A percentile compares a stretch with the other conserved stretches of the same genome.
These are phyloP conservation scores for Lacanobia oleracea DNA, from an alignment of 2,888 invertebrate species.

Conservation along the genomic window DNA sequence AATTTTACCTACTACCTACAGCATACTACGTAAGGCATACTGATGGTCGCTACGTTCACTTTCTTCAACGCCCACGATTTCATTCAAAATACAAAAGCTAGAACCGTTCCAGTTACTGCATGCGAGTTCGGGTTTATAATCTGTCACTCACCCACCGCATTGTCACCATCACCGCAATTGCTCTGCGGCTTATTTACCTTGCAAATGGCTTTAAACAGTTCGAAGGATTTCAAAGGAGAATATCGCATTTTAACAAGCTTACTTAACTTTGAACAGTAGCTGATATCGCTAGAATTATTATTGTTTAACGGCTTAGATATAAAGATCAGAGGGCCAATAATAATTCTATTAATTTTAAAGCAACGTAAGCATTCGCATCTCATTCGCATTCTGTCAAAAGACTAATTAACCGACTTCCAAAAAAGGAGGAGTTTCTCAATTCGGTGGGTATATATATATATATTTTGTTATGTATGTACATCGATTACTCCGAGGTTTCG, in stretches of 20 bases:
- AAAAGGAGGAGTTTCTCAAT: no score
- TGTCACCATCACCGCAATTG: constrained; percentile 15
- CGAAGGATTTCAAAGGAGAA: constrained; percentile 11
- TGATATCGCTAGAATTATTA: neutral
- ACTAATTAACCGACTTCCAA: no score
- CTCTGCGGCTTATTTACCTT: constrained; percentile 31
- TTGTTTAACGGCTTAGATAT: neutral
- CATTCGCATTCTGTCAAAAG: no score
- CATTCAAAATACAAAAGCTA: neutral
- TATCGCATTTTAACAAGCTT: no score
- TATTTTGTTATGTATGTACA: no score
- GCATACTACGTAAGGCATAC: neutral
- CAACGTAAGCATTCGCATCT: no score
- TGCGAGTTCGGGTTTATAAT: constrained; percentile 14
- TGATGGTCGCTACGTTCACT: neutral
- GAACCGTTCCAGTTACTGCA: constrained; percentile 22
- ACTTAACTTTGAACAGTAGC: accelerated
- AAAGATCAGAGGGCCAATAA: no score
- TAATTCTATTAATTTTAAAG: no score
- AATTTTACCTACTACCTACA: no score
- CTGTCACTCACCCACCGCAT: constrained; percentile 30
- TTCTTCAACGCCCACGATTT: neutral
- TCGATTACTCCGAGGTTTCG: no score
- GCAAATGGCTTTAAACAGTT: constrained; percentile 41
- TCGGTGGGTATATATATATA: no score